phyloP scores from a whole-genome alignment of 2,797 vertebrate species.

The Luscinia luscinia region DNA sequence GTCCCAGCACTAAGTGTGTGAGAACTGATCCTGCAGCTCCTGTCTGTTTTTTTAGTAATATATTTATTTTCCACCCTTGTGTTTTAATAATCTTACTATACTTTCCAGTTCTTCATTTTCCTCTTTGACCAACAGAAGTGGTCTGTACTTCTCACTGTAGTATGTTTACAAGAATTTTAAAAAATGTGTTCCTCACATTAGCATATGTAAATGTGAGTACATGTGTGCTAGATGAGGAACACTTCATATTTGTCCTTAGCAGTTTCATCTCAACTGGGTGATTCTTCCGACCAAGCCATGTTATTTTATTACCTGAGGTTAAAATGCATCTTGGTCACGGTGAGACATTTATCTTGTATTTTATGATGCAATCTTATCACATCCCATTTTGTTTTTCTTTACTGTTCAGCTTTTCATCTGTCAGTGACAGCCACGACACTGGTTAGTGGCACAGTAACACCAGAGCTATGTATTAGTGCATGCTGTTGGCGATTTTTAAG shows the following conservation, averaged over 20 bases:
- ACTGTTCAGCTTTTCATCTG: slow-evolving; percentile 7
- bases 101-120: background rate
- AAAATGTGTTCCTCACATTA: background rate
- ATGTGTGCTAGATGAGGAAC: background rate
- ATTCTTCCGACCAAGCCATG: background rate
- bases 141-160: background rate
- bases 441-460: background rate
- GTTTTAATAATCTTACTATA: background rate
- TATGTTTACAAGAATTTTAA: background rate
- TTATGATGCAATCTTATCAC: slow-evolving; percentile 53
- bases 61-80: accelerated
- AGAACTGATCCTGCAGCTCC: background rate
- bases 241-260: background rate
- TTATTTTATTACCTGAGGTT: slow-evolving; percentile 36
- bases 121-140: background rate
- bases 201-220: background rate
- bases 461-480: background rate
- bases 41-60: background rate
- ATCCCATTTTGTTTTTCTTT: slow-evolving; percentile 19
- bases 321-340: background rate
- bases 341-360: slow-evolving; percentile 41
- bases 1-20: background rate
- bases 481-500: background rate
- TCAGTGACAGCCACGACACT: slow-evolving; percentile 12
- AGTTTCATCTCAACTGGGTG: background rate